Conservation (phyloP, 2,113 vertebrate species). For the Perca flavescens region DNA sequence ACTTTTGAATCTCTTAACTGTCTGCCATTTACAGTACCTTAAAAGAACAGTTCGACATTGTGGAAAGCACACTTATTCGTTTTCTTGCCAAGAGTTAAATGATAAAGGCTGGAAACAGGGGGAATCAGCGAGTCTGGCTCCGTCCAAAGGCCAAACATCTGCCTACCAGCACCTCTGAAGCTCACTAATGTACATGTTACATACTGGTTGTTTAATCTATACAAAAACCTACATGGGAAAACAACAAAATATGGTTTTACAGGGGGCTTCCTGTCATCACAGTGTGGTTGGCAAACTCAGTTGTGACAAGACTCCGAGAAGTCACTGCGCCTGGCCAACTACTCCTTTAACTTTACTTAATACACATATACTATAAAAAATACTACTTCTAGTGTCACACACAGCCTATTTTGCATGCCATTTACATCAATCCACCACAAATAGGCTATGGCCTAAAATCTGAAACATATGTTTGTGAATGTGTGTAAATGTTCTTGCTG, state of each 20-base stretch:
- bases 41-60: not conserved
- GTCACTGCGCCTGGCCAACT: not conserved
- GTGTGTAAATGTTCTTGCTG: not conserved
- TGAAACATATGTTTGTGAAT: not conserved
- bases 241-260: not conserved
- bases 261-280: not conserved
- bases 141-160: not conserved
- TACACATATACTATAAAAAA: constrained; percentile 7
- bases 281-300: not conserved
- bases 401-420: not conserved
- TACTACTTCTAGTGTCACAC: not conserved
- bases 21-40: not conserved
- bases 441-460: not conserved
- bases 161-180: not conserved
- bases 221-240: not conserved
- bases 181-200: not conserved
- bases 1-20: not conserved
- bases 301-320: not conserved
- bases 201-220: not conserved
- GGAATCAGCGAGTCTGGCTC: not conserved
- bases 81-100: not conserved
- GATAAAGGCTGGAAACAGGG: constrained; percentile 3
- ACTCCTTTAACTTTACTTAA: not conserved
- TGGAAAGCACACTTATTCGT: not conserved
- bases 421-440: not conserved